A percentile compares a stretch with the other conserved stretches of the same genome.
Evolutionary conservation across 1,140 invertebrate species (phyloP).

Genomic region (Rhyzopertha dominica): DNA sequence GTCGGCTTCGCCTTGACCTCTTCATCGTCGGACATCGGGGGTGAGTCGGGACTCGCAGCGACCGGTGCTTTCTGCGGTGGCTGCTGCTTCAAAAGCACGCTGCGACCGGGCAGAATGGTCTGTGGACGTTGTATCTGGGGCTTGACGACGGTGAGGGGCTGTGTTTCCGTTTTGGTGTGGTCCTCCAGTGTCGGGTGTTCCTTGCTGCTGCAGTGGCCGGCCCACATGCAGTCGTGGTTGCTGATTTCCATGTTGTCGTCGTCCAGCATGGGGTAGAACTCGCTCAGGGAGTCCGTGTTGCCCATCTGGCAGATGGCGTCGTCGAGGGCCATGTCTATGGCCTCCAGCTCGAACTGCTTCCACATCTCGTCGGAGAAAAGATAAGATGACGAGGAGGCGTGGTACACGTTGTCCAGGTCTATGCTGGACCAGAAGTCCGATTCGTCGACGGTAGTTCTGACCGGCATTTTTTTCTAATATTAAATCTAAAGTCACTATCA

Average conservation of each 20-base stretch:
- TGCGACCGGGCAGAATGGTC: slow-evolving; percentile 3
- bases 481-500: slow-evolving; percentile 24
- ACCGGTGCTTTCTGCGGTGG: slow-evolving; percentile 22
- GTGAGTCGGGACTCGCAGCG: slow-evolving; percentile 45
- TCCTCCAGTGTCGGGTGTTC: slow-evolving; percentile 46
- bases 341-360: slow-evolving; percentile 38
- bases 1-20: slow-evolving; percentile 25
- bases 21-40: slow-evolving; percentile 45
- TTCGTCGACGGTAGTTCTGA: slow-evolving; percentile 9
- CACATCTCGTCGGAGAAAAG: slow-evolving; percentile 38
- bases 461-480: slow-evolving; percentile 16
- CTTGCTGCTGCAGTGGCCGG: slow-evolving; percentile 53
- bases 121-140: background rate
- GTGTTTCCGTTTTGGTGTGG: slow-evolving; percentile 25
- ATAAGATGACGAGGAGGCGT: slow-evolving; percentile 6
- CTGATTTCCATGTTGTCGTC: slow-evolving; percentile 38
- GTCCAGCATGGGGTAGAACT: slow-evolving; percentile 5
- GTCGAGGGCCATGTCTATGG: slow-evolving; percentile 17
- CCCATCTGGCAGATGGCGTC: slow-evolving; percentile 16
- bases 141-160: slow-evolving; percentile 16
- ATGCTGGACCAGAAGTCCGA: slow-evolving; percentile 1
- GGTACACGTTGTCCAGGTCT: slow-evolving; percentile 3
- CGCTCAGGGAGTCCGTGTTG: background rate
- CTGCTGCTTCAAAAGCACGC: slow-evolving; percentile 38
- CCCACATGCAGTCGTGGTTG: slow-evolving; percentile 67